Evolutionary conservation across 2,888 invertebrate species (phyloP), one percentile per base, ranked within the genome.

Genomic region (Tridacna crocea): DNA sequence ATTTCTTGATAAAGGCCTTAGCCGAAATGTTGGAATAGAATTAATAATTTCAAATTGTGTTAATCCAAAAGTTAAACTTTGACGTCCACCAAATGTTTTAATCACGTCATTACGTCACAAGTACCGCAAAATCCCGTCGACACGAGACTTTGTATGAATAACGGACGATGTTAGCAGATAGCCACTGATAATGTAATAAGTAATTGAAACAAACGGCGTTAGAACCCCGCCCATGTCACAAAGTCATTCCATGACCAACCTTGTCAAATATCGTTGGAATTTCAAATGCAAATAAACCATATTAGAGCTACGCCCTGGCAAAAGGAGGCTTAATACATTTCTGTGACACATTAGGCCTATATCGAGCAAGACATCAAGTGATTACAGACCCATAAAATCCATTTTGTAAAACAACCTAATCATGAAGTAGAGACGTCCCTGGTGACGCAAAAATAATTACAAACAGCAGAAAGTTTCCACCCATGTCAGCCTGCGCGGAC

Each of bases 61-160:
- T n/a, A n/a, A n/a, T n/a, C n/a, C n/a, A n/a, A n/a, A n/a, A 36
- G 36, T 36, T 68, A 24, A 68, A 76, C 46, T 24, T 19, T 47
- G 46, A 47, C 75, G 79, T 84, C 84, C 84, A 65, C 84, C 81
- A 79, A 48, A 58, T 22, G 36, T 26, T 22, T 27, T 63, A 70
- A 80, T 78, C 75, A 75, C 77, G 75, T 36, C 24, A 73, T 65
- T 36, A 8, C 36, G 36, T 36, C 36, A 36, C 27, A 79, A 48
- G 61, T 51, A 47, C 75, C 65, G 66, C 70, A 70, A 81, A 78
- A 79, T 86, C 86, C 80, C 86, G 82, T 24, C 73, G 80, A 82
- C 86, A 84, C 86, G 86, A 86, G 86, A 84, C 83, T 82, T 80
- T 82, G 86, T 86, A 86, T 82, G 83, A 81, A 84, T 80, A 86